phyloP scores from a whole-genome alignment of 2,888 invertebrate species.

The Oeneis ivallda region DNA sequence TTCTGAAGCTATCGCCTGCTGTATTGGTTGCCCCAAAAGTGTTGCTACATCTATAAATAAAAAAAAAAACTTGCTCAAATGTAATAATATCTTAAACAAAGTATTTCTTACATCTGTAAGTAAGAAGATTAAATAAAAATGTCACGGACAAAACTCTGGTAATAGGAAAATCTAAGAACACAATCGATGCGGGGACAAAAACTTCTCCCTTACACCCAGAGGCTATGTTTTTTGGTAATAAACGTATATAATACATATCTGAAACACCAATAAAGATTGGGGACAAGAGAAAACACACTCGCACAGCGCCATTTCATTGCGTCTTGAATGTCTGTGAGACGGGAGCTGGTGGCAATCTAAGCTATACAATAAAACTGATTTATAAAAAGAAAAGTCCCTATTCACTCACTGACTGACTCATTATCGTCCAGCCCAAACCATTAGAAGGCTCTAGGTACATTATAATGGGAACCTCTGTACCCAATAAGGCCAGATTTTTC shows the following conservation, averaged over 20 bases:
- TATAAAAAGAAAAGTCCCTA: no score
- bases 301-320: slow-evolving; percentile 26
- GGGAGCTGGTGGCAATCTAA: no score
- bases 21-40: slow-evolving; percentile 89
- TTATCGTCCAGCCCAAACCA: no score
- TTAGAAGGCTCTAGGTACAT: no score
- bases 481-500: no score
- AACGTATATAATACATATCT: slow-evolving; percentile 13
- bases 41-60: slow-evolving; percentile 84
- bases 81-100: no score
- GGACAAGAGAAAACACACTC: slow-evolving; percentile 9
- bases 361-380: no score
- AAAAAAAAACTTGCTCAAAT: no score
- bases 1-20: slow-evolving; percentile 86
- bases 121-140: not conserved
- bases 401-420: no score
- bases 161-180: slow-evolving; percentile 11
- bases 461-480: no score
- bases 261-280: slow-evolving; percentile 7
- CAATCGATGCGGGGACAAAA: slow-evolving; percentile 1
- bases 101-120: no score
- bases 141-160: slow-evolving; percentile 1
- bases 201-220: slow-evolving; percentile 8
- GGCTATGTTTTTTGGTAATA: slow-evolving; percentile 14
- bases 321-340: not conserved